These are phyloP conservation scores for Lordiphosa andalusiaca DNA, from an alignment of 2,888 invertebrate genomes.

Conservation along the genomic window DNA sequence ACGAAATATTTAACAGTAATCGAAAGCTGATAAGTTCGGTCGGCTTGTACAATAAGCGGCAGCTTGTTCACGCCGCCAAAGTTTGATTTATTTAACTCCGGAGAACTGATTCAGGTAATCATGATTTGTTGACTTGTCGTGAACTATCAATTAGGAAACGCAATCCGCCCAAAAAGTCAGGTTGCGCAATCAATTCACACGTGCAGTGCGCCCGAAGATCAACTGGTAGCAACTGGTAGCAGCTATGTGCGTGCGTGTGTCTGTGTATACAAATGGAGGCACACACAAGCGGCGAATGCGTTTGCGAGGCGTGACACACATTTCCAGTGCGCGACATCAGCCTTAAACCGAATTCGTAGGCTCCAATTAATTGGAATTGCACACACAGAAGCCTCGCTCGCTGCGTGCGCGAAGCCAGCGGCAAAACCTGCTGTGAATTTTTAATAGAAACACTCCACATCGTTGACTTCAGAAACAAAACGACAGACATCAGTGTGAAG, in stretches of 20 bases:
- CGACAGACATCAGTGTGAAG: not conserved
- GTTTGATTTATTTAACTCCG: not conserved
- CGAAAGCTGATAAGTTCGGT: not conserved
- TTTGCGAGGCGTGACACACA: constrained; percentile 11
- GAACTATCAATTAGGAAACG: constrained; percentile 8
- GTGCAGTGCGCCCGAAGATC: constrained; percentile 5
- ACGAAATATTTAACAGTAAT: too few relatives aligned
- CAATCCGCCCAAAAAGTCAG: not conserved
- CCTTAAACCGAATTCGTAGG: constrained; percentile 7
- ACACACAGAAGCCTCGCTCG: not conserved
- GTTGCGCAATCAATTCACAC: constrained; percentile 15
- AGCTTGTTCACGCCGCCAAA: too few relatives aligned
- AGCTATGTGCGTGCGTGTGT: not conserved
- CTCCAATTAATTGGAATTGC: constrained; percentile 13
- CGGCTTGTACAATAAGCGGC: not conserved
- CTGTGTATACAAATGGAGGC: not conserved
- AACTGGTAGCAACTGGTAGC: not conserved
- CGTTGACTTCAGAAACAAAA: not conserved
- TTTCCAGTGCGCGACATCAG: constrained; percentile 1
- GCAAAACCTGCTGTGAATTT: constrained; percentile 11
- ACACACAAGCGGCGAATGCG: not conserved
- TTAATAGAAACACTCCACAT: constrained; percentile 3
- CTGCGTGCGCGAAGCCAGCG: not conserved
- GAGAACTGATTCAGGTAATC: not conserved
- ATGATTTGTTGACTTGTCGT: constrained; percentile 7